Evolutionary conservation across 2,113 vertebrate genomes (phyloP), one percentile per base, ranked within the genome.

Genomic region (Polypterus bichir): DNA sequence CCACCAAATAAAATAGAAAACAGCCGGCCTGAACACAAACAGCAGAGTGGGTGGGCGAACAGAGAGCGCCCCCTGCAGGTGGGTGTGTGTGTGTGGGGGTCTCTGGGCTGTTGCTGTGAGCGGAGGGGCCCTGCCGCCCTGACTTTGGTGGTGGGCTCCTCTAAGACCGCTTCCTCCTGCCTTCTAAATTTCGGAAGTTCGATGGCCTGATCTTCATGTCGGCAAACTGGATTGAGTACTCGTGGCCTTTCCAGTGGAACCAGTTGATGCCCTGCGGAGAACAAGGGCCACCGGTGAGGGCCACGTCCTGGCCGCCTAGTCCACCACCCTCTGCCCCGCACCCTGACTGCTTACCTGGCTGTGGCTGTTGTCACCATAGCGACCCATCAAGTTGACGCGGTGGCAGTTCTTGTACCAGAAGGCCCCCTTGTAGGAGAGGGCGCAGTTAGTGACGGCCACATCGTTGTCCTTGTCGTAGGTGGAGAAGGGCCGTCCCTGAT

Each of bases 341-440:
- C 27, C 27, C 27, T 27, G 27, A 27, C n/a, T 0, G 9, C 83
- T 64, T 71, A 97, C 96, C 92, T 99, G 97, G 83, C 95, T 99
- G 79, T 98, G 95, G 72, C 75, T 97, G 71, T 92, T 88, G 69
- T 94, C 93, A 49, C 91, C 91, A 0, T 98, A 99, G 82, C 89
- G 76, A 54, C 96, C 96, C 92, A 97, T 99, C 68, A 99, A 83
- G 76, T 99, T 99, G 78, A 97, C 96, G 3, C 93, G 85, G 75
- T 99, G 96, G 61, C 96, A 99, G 72, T 99, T 99, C 80, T 96
- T 99, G 65, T 99, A 98, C 96, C 95, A 99, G 85, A 97, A 99
- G 1, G 94, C 96, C 47, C 95, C 95, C 72, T 97, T 97, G 73
- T 99, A 99, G 4, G 96, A 98, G 71, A 97, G 77, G 59, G 95